Percentiles rank a stretch among this genome's conserved stretches.
phyloP scores from a whole-genome alignment of 2,888 invertebrate genomes.

The Caenorhabditis sp. region DNA sequence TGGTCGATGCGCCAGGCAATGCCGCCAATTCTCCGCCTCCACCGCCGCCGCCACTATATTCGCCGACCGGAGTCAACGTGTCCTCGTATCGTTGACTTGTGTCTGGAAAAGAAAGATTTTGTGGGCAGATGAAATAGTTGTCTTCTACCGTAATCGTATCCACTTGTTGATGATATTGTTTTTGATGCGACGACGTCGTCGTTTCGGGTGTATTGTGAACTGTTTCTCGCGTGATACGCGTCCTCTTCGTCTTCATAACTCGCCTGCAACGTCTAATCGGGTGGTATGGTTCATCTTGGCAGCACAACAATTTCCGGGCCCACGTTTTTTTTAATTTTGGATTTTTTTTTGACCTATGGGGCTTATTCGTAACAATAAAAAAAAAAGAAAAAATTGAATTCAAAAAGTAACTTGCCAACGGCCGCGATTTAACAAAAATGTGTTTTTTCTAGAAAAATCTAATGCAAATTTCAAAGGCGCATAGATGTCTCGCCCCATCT shows the following conservation, averaged over 20 bases:
- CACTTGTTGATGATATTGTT: neutral
- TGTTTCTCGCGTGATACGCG: slow-evolving; percentile 51
- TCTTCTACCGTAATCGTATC: neutral
- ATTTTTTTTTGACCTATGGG: no score
- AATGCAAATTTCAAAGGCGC: no score
- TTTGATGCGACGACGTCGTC: neutral
- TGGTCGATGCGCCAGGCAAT: neutral
- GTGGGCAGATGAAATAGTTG: neutral
- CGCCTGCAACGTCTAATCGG: slow-evolving; percentile 56
- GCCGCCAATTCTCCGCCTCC: neutral
- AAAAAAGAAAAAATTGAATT: no score
- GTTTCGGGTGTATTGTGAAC: slow-evolving; percentile 10
- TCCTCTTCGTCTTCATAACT: slow-evolving; percentile 65
- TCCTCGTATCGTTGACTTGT: slow-evolving; percentile 20
- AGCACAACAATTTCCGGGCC: neutral
- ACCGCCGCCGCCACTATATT: slow-evolving; percentile 11
- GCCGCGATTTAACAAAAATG: no score
- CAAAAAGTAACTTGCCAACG: no score
- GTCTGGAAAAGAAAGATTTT: neutral
- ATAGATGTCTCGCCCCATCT: no score
- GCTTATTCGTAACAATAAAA: no score
- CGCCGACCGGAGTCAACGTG: slow-evolving; percentile 39
- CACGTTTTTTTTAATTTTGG: slow-evolving; percentile 1
- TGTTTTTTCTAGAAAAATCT: no score
- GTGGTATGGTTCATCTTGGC: slow-evolving; percentile 1